phyloP scores from a whole-genome alignment of 2,888 invertebrate genomes.

The Danaus chrysippus region DNA sequence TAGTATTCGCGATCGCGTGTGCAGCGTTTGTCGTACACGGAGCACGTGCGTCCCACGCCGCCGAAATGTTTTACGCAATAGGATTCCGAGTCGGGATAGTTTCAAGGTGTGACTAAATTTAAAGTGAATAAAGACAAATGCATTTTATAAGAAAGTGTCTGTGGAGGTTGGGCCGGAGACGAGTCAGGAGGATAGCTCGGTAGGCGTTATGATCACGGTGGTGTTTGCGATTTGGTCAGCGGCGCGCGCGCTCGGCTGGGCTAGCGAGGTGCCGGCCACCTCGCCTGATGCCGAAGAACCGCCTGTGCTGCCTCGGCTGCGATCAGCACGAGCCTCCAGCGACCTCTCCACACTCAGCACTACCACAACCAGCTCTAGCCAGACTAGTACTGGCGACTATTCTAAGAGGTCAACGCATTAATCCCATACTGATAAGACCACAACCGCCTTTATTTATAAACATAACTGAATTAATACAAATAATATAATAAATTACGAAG shows the following conservation, averaged over 20 bases:
- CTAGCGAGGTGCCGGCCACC: slow-evolving; percentile 49
- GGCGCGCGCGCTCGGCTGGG: slow-evolving; percentile 79
- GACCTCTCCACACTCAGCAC: slow-evolving; percentile 73
- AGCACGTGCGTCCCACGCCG: slow-evolving; percentile 51
- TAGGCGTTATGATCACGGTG: slow-evolving; percentile 79
- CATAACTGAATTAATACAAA: too few species aligned
- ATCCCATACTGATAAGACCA: slow-evolving; percentile 17
- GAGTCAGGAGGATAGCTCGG: slow-evolving; percentile 54
- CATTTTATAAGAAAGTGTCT: slow-evolving; percentile 47
- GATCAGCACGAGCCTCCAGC: slow-evolving; percentile 72
- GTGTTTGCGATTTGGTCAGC: slow-evolving; percentile 82
- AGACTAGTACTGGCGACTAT: slow-evolving; percentile 66
- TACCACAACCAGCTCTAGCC: slow-evolving; percentile 73
- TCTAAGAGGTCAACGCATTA: slow-evolving; percentile 64
- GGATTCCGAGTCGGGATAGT: slow-evolving; percentile 17
- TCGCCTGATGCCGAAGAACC: slow-evolving; percentile 65
- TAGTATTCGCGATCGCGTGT: slow-evolving; percentile 62
- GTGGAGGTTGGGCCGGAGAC: slow-evolving; percentile 55
- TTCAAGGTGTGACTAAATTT: slow-evolving; percentile 26
- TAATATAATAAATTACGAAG: too few species aligned
- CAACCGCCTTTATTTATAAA: slow-evolving; percentile 9
- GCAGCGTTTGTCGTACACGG: slow-evolving; percentile 46
- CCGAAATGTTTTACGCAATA: slow-evolving; percentile 20
- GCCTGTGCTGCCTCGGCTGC: slow-evolving; percentile 66
- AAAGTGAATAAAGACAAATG: slow-evolving; percentile 54